Conservation (phyloP, 2,113 vertebrate species). For the Eptesicus fuscus region DNA sequence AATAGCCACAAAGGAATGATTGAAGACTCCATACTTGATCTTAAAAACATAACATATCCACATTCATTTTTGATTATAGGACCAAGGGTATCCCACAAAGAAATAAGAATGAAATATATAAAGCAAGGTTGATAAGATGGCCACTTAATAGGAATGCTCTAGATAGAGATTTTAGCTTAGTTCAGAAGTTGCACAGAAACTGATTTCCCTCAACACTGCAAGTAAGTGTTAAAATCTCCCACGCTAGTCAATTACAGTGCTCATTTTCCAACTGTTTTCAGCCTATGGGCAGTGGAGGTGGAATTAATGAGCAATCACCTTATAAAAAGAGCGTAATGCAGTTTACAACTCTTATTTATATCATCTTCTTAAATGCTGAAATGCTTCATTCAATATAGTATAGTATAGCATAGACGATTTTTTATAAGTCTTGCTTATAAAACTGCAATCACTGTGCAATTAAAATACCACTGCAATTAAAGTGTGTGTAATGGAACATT, state of each 20-base stretch:
- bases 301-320: conserved; percentile 70
- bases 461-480: conserved; percentile 75
- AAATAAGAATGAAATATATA: conserved; percentile 64
- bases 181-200: conserved; percentile 56
- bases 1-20: conserved; percentile 44
- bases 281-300: conserved; percentile 57
- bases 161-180: conserved; percentile 59
- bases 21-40: conserved; percentile 25
- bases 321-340: conserved; percentile 65
- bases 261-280: conserved; percentile 61
- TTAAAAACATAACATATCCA: conserved; percentile 44
- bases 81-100: conserved; percentile 47
- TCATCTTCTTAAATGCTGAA: conserved; percentile 67
- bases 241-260: conserved; percentile 56
- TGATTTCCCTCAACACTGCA: conserved; percentile 72
- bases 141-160: conserved; percentile 68
- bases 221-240: conserved; percentile 65
- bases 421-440: conserved; percentile 68
- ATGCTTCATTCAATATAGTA: conserved; percentile 67
- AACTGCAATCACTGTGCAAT: conserved; percentile 67
- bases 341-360: conserved; percentile 69
- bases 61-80: conserved; percentile 50
- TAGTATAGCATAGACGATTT: conserved; percentile 58
- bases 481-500: conserved; percentile 70
- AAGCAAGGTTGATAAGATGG: conserved; percentile 58